phyloP scores from a whole-genome alignment of 2,797 vertebrate genomes.

The Melanitta fusca region DNA sequence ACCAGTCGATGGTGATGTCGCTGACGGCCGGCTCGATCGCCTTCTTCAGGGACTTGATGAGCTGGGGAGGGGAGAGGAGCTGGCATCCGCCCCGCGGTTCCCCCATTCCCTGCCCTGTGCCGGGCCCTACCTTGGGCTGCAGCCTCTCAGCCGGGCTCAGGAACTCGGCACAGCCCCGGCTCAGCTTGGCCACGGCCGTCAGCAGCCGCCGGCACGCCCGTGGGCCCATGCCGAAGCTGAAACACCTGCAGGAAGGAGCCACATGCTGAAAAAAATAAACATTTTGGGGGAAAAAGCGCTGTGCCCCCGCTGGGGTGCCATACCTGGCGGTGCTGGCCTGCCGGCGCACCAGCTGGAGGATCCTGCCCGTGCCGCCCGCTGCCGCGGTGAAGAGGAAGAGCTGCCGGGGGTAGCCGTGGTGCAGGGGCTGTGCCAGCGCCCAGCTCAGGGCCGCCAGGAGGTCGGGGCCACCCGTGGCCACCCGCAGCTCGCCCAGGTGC shows the following conservation, averaged over 20 bases:
- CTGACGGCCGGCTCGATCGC: constrained; percentile 94
- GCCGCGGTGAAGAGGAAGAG: constrained; percentile 89
- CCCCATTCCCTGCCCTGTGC: neutral
- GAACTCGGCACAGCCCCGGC: constrained; percentile 88
- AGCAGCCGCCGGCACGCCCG: constrained; percentile 85
- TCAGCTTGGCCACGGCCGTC: constrained; percentile 87
- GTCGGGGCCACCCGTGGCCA: constrained; percentile 79
- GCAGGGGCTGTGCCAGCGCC: constrained; percentile 89
- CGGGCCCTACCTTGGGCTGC: constrained; percentile 89
- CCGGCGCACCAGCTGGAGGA: constrained; percentile 89
- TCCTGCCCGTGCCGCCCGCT: constrained; percentile 77
- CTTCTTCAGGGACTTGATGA: constrained; percentile 94
- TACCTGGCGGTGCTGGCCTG: constrained; percentile 90
- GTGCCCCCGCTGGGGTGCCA: fast-evolving
- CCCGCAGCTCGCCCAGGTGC: constrained; percentile 83
- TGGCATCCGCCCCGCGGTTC: fast-evolving
- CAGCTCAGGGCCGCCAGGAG: constrained; percentile 88
- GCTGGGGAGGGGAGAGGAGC: constrained; percentile 70
- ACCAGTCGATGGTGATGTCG: constrained; percentile 98
- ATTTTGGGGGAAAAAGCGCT: fast-evolving
- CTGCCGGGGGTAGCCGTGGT: constrained; percentile 90
- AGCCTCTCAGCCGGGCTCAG: constrained; percentile 88
- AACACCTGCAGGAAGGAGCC: constrained; percentile 84
- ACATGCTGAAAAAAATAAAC: neutral
- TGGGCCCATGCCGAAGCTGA: constrained; percentile 88